phyloP scores from a whole-genome alignment of 1,140 invertebrate genomes.

The Neodiprion lecontei region DNA sequence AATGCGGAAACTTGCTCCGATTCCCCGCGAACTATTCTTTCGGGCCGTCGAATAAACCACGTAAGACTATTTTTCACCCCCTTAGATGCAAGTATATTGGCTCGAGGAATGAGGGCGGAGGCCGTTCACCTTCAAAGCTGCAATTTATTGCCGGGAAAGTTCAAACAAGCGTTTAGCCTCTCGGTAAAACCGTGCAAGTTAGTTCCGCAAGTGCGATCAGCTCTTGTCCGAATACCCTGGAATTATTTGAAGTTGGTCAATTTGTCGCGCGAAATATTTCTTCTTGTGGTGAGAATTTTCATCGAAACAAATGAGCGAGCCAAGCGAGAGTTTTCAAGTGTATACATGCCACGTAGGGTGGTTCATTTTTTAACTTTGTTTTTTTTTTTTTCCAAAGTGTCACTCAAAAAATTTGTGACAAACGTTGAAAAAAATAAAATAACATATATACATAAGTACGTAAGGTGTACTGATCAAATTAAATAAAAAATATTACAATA shows the following conservation, averaged over 20 bases:
- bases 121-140: conserved; percentile 3
- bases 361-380: no score
- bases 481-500: no score
- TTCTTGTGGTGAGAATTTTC: no score
- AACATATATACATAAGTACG: no score
- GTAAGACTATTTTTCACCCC: conserved; percentile 20
- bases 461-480: no score
- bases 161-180: conserved; percentile 8
- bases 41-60: conserved; percentile 19
- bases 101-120: neutral
- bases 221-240: neutral
- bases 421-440: no score
- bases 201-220: no score
- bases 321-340: no score
- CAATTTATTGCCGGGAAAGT: neutral
- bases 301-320: no score
- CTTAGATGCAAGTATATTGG: conserved; percentile 1
- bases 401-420: no score
- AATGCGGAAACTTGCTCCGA: neutral
- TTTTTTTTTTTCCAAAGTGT: no score
- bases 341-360: no score
- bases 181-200: neutral
- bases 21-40: conserved; percentile 3
- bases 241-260: neutral
- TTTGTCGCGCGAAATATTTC: neutral